Conservation (phyloP, 2,888 invertebrate genomes). For the Leptopilina syphax region DNA sequence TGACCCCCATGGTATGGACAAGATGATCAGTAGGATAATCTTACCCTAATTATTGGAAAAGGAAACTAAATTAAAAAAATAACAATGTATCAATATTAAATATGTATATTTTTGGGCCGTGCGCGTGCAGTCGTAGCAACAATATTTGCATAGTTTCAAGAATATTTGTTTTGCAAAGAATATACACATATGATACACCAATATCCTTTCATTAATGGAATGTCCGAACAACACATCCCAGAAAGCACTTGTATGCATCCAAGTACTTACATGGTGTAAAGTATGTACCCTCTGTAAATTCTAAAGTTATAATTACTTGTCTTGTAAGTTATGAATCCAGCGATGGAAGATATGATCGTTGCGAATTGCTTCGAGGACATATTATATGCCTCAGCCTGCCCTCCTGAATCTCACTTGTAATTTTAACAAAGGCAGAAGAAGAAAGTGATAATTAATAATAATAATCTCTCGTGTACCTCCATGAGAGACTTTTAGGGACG, state of each 20-base stretch:
- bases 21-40: no score
- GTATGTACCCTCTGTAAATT: constrained; percentile 54
- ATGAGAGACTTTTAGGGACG: constrained; percentile 37
- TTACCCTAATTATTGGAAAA: no score
- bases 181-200: constrained; percentile 29
- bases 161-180: constrained; percentile 53
- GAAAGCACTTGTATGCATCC: constrained; percentile 55
- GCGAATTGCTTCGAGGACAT: constrained; percentile 44
- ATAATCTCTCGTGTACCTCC: neutral
- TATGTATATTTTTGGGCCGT: no score
- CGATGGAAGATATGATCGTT: constrained; percentile 60
- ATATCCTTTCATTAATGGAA: constrained; percentile 41
- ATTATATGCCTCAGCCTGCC: constrained; percentile 40
- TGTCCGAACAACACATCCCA: constrained; percentile 54
- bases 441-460: neutral
- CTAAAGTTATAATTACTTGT: constrained; percentile 62
- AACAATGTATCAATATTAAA: no score
- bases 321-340: constrained; percentile 63
- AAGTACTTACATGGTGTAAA: constrained; percentile 59
- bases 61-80: no score
- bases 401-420: constrained; percentile 11
- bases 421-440: neutral
- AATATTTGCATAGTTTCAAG: constrained; percentile 26
- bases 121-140: no score
- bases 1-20: no score